These are phyloP conservation scores for Ictalurus punctatus DNA, from an alignment of 2,113 vertebrate species.

Conservation along the genomic window DNA sequence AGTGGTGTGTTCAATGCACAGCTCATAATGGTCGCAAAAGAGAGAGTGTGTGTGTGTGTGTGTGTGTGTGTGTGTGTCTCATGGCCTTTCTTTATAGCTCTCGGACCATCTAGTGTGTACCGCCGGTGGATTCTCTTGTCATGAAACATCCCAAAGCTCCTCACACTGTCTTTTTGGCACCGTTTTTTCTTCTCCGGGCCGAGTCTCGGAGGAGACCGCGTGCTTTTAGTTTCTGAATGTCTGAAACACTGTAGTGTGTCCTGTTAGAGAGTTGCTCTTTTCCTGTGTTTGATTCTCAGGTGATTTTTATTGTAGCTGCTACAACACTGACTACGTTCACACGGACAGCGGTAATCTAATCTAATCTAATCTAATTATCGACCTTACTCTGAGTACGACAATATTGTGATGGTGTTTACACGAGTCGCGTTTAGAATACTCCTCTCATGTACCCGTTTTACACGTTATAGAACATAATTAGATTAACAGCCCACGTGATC, in stretches of 20 bases:
- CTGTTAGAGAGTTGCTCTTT: neutral
- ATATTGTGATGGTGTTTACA: too few species aligned
- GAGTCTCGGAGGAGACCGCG: neutral
- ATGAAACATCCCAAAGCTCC: neutral
- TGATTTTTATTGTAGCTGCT: neutral
- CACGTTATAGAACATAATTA: too few species aligned
- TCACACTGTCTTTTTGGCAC: neutral
- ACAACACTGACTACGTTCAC: neutral
- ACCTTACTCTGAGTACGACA: too few species aligned
- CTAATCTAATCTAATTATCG: too few species aligned
- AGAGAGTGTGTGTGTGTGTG: neutral
- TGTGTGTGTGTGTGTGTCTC: neutral
- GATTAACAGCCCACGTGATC: too few species aligned
- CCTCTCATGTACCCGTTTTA: too few species aligned
- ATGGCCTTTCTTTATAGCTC: neutral
- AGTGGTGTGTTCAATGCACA: neutral
- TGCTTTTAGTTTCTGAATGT: neutral
- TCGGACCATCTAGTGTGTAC: neutral
- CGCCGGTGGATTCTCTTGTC: constrained; percentile 9
- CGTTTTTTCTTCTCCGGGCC: neutral
- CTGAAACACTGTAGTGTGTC: neutral
- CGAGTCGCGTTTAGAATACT: too few species aligned
- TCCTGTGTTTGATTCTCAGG: neutral
- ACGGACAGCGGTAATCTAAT: too few species aligned
- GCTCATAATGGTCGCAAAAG: neutral